Conservation (phyloP, 2,888 invertebrate species). For the Liodrosophila aerea region DNA sequence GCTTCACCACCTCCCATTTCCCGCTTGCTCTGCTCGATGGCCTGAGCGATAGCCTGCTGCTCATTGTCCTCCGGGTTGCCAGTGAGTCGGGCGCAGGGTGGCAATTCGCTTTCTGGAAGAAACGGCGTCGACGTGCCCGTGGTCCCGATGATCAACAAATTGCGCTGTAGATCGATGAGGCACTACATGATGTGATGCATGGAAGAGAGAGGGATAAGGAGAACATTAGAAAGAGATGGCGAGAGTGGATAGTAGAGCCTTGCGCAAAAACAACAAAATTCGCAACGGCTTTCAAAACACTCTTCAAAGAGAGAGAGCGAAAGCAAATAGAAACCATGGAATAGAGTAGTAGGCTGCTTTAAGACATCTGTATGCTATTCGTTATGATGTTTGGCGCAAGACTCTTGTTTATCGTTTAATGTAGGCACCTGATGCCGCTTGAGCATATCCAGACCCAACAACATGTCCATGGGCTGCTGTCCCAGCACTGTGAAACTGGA, state of each 20-base stretch:
- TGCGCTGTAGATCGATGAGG: constrained; percentile 94
- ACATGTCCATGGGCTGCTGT: constrained; percentile 99
- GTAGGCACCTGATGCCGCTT: constrained; percentile 94
- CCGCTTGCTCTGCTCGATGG: constrained; percentile 88
- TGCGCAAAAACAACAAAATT: no score
- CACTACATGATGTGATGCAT: constrained; percentile 85
- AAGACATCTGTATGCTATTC: no score
- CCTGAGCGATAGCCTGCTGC: constrained; percentile 88
- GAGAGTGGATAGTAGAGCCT: neutral
- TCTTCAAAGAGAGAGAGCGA: no score
- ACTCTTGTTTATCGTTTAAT: neutral
- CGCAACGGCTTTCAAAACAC: no score
- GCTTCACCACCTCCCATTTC: constrained; percentile 74
- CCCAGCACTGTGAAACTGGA: constrained; percentile 98
- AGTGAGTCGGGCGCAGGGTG: constrained; percentile 92
- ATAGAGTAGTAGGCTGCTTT: no score
- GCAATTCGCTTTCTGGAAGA: constrained; percentile 87
- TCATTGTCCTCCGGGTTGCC: constrained; percentile 84
- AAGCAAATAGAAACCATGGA: no score
- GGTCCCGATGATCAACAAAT: constrained; percentile 95
- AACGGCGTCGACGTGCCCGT: constrained; percentile 96
- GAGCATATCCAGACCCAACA: constrained; percentile 98
- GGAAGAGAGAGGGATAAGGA: constrained; percentile 10
- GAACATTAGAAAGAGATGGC: constrained; percentile 2
- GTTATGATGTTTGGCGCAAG: no score